Conservation (phyloP, 92 coral and sea anemone genomes). For the Bergia sp. region DNA sequence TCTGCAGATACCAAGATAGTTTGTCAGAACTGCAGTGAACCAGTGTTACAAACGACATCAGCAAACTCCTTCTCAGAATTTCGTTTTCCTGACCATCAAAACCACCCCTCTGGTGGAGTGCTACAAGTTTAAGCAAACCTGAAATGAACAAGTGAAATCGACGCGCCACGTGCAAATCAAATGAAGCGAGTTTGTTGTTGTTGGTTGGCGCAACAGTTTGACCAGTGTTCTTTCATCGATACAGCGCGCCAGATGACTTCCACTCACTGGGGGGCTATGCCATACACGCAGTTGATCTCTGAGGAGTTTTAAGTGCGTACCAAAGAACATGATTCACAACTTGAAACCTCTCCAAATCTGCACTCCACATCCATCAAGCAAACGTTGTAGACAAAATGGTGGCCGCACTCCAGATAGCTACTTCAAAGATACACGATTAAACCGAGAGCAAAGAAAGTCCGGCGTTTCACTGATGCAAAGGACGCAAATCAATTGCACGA, state of each 20-base stretch:
- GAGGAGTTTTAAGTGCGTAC: background rate
- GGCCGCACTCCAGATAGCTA: background rate
- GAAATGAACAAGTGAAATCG: constrained; percentile 9
- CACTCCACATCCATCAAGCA: background rate
- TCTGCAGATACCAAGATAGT: background rate
- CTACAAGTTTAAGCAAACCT: background rate
- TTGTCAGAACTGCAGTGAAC: background rate
- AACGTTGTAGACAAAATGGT: constrained; percentile 42
- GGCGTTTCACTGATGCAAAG: background rate
- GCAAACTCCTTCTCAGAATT: background rate
- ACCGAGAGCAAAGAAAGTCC: too few species aligned
- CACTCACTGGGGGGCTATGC: background rate
- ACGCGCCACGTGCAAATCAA: constrained; percentile 41
- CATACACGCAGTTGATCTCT: background rate
- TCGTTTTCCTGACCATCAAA: background rate
- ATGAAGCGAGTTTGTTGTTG: constrained; percentile 22
- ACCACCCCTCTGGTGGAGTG: background rate
- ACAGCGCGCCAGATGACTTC: background rate
- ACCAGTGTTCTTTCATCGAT: background rate
- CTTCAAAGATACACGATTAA: background rate
- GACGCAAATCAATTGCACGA: background rate
- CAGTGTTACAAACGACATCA: background rate
- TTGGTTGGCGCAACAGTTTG: background rate
- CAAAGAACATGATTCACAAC: background rate
- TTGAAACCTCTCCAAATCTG: background rate